Evolutionary conservation across 1,140 invertebrate species (phyloP).

Genomic region (Lordiphosa mommai): DNA sequence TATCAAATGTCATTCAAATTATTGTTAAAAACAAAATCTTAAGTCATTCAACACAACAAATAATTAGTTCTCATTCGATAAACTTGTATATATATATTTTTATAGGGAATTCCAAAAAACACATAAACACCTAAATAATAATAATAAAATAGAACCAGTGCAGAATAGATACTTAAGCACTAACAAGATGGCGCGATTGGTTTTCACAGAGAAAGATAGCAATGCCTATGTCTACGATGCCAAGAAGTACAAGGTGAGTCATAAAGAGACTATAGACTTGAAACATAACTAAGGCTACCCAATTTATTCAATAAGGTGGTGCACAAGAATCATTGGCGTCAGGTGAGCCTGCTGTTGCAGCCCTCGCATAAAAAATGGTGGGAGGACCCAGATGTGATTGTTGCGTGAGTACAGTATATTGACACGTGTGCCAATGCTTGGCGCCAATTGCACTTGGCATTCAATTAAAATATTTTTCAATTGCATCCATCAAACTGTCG

Average conservation of each 20-base stretch:
- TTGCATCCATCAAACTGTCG: constrained; percentile 43
- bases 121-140: background rate
- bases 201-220: constrained; percentile 62
- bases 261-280: background rate
- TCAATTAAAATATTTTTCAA: constrained; percentile 64
- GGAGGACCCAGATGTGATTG: constrained; percentile 76
- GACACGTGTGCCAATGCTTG: constrained; percentile 38
- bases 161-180: background rate
- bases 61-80: constrained; percentile 6
- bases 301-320: constrained; percentile 28
- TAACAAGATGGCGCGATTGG: constrained; percentile 57
- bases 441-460: constrained; percentile 42
- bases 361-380: constrained; percentile 73
- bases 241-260: constrained; percentile 53
- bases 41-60: constrained; percentile 32
- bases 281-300: background rate
- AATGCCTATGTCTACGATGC: constrained; percentile 66
- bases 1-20: background rate
- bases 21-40: constrained; percentile 47
- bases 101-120: background rate
- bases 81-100: constrained; percentile 1
- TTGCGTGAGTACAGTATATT: constrained; percentile 70
- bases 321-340: constrained; percentile 68
- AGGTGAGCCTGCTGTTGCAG: constrained; percentile 62
- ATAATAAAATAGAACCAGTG: too few species aligned